Evolutionary conservation across 2,888 invertebrate species (phyloP).

Genomic region (Spicauda simplicius): DNA sequence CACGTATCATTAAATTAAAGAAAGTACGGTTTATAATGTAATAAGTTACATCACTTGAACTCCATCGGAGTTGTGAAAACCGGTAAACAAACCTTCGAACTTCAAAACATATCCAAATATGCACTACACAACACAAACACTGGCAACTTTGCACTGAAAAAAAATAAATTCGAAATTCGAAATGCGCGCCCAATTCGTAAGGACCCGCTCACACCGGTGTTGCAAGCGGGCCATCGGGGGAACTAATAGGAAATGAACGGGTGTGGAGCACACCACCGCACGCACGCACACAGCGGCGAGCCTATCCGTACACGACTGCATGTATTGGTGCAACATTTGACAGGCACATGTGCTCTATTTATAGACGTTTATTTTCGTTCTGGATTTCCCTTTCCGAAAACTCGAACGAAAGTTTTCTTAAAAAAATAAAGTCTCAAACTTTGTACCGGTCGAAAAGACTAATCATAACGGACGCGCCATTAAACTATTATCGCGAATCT

Average conservation of each 20-base stretch:
- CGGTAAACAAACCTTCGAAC: slow-evolving; percentile 47
- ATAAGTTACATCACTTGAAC: slow-evolving; percentile 46
- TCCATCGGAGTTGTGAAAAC: slow-evolving; percentile 48
- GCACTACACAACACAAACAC: slow-evolving; percentile 49
- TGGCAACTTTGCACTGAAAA: slow-evolving; percentile 46
- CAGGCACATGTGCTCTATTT: slow-evolving; percentile 70
- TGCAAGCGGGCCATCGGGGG: slow-evolving; percentile 80
- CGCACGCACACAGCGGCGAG: slow-evolving; percentile 50
- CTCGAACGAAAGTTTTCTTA: slow-evolving; percentile 39
- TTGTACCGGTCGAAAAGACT: slow-evolving; percentile 3
- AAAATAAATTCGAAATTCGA: slow-evolving; percentile 55
- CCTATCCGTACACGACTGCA: slow-evolving; percentile 49
- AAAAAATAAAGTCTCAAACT: background rate
- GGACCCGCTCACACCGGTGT: slow-evolving; percentile 80
- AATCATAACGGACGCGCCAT: slow-evolving; percentile 31
- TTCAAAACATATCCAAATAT: slow-evolving; percentile 45
- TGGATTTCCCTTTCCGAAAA: slow-evolving; percentile 37
- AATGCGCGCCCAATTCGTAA: slow-evolving; percentile 73
- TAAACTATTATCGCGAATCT: slow-evolving; percentile 42
- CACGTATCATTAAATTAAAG: slow-evolving; percentile 33
- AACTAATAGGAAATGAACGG: slow-evolving; percentile 81
- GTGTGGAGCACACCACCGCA: slow-evolving; percentile 60
- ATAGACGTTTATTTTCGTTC: slow-evolving; percentile 52
- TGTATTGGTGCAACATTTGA: slow-evolving; percentile 65
- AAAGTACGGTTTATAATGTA: slow-evolving; percentile 35